phyloP scores from a whole-genome alignment of 1,140 invertebrate genomes.

The Lepidurus arcticus region DNA sequence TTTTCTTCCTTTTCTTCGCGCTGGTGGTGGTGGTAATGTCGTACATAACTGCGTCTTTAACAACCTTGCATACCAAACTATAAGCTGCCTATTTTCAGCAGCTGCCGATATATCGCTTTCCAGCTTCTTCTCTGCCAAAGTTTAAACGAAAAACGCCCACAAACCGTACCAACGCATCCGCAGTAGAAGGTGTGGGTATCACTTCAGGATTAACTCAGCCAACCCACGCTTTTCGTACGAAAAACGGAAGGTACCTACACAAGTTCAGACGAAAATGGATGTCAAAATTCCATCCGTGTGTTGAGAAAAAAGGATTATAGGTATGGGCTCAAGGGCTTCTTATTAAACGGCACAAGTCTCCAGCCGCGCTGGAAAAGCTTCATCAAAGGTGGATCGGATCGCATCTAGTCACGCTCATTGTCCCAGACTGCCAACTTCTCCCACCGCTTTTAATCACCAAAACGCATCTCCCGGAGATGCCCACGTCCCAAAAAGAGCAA shows the following conservation, averaged over 20 bases:
- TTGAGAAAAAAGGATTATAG: background rate
- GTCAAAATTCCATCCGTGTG: background rate
- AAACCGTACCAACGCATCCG: background rate
- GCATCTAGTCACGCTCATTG: constrained; percentile 21
- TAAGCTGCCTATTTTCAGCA: background rate
- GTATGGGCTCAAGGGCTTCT: constrained; percentile 18
- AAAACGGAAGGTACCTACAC: background rate
- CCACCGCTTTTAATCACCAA: background rate
- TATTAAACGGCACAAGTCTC: constrained; percentile 11
- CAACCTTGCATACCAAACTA: background rate
- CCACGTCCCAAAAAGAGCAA: background rate
- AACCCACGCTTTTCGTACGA: background rate
- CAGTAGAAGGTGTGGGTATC: background rate
- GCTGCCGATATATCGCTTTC: background rate
- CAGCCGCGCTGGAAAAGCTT: constrained; percentile 15
- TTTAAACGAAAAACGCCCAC: background rate
- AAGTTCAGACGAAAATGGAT: background rate
- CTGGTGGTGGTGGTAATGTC: background rate
- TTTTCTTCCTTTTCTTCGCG: constrained; percentile 1
- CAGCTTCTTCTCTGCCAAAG: background rate
- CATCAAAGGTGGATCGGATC: constrained; percentile 13
- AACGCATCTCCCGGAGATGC: constrained; percentile 6
- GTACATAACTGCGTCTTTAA: background rate
- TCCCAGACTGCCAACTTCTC: background rate
- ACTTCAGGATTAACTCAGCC: background rate